Evolutionary conservation across 2,888 invertebrate species (phyloP).

Genomic region (Himalopsyche kuldschensis): DNA sequence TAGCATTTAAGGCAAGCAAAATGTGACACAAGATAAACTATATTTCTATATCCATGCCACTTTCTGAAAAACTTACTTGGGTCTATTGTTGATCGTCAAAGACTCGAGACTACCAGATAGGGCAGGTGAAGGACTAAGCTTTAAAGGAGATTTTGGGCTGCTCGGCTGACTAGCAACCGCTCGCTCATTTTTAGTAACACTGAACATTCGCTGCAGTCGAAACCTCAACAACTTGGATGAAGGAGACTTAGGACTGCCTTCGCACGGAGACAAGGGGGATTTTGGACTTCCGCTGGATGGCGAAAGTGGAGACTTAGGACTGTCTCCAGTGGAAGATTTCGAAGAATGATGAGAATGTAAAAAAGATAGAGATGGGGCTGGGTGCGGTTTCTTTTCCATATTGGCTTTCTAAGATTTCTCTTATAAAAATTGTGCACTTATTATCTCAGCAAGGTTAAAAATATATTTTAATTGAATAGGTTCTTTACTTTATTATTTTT

Average conservation of each 20-base stretch:
- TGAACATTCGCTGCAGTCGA: conserved; percentile 35
- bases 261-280: conserved; percentile 4
- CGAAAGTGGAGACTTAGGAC: conserved; percentile 13
- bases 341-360: neutral
- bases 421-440: neutral
- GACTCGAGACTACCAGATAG: conserved; percentile 33
- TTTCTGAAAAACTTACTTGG: conserved; percentile 9
- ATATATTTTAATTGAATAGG: no score
- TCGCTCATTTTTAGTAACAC: conserved; percentile 20
- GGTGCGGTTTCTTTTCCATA: neutral
- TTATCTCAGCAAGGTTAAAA: no score
- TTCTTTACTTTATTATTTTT: no score
- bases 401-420: neutral
- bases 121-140: conserved; percentile 4
- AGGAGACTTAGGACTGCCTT: conserved; percentile 32
- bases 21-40: no score
- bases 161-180: conserved; percentile 33
- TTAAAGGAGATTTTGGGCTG: conserved; percentile 36
- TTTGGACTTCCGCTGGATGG: neutral
- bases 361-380: neutral
- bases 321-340: neutral
- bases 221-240: conserved; percentile 22
- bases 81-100: conserved; percentile 14
- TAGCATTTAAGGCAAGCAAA: no score
- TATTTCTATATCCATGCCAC: no score